These are phyloP conservation scores for Arizona elegans DNA, from an alignment of 2,113 vertebrate genomes.

Conservation along the genomic window DNA sequence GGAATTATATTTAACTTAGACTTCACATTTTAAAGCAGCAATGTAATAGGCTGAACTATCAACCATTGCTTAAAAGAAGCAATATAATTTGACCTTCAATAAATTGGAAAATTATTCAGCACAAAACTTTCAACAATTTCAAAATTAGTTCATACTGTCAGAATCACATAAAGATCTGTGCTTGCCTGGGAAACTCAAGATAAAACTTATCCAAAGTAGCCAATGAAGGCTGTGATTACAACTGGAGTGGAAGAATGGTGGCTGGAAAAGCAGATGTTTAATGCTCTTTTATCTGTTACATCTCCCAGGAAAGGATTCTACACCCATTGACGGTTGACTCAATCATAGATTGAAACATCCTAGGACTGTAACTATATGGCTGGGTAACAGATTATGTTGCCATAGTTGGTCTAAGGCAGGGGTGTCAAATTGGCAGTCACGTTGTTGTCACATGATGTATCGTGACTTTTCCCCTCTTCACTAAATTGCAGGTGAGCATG, in stretches of 20 bases:
- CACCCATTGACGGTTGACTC: not conserved
- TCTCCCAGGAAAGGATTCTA: not conserved
- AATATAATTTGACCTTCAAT: not conserved
- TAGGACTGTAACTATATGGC: not conserved
- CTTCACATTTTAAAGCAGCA: slow-evolving; percentile 1
- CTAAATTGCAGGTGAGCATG: too few species aligned
- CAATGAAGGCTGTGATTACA: not conserved
- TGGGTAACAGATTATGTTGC: not conserved
- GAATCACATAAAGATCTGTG: not conserved
- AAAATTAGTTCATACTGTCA: not conserved
- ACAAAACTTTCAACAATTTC: not conserved
- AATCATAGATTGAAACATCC: not conserved
- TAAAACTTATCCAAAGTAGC: not conserved
- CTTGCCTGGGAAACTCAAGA: not conserved
- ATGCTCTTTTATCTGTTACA: not conserved
- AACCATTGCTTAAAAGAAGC: not conserved
- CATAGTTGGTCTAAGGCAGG: too few species aligned
- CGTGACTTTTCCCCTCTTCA: too few species aligned
- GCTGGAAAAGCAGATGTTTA: not conserved
- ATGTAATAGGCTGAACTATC: not conserved
- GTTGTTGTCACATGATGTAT: too few species aligned
- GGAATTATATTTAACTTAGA: not conserved
- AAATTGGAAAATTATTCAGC: not conserved
- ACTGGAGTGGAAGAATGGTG: not conserved
- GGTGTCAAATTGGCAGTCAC: too few species aligned